These are phyloP conservation scores for Zoroaster sp. DNA, from an alignment of 53 echinoderm and acorn worm species.

Conservation along the genomic window DNA sequence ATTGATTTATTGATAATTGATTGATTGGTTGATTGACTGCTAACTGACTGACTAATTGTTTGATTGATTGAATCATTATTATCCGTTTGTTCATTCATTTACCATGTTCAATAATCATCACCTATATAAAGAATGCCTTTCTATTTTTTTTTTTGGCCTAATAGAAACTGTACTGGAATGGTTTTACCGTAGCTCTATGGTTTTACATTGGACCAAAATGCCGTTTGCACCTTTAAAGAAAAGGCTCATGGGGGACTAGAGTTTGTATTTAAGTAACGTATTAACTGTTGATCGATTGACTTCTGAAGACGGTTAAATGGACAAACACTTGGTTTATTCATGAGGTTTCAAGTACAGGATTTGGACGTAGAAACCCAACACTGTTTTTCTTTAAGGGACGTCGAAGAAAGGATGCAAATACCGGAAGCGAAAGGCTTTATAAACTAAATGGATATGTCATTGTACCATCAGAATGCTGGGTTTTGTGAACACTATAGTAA, in stretches of 20 bases:
- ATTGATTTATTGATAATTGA: background rate
- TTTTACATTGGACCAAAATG: too few species aligned
- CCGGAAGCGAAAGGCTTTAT: background rate
- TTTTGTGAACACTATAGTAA: background rate
- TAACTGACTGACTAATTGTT: background rate
- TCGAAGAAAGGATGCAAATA: background rate
- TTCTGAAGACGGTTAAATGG: background rate
- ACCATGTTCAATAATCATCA: background rate
- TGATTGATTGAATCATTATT: background rate
- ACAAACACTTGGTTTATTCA: conserved; percentile 25
- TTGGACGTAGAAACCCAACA: conserved; percentile 19
- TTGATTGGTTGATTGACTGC: background rate
- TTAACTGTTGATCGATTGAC: background rate
- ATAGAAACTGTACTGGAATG: too few species aligned
- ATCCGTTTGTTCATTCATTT: background rate
- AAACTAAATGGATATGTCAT: background rate
- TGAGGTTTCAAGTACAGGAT: conserved; percentile 19
- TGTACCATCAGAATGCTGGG: background rate
- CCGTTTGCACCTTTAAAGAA: background rate
- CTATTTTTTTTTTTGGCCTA: too few species aligned
- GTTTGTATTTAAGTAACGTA: background rate
- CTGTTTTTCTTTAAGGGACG: background rate
- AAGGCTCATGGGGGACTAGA: background rate
- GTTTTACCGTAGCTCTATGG: too few species aligned
- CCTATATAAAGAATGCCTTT: background rate